Percentiles rank a stretch among this genome's conserved stretches.
Evolutionary conservation across 2,888 invertebrate species (phyloP).

Genomic region (Trissolcus japonicus): DNA sequence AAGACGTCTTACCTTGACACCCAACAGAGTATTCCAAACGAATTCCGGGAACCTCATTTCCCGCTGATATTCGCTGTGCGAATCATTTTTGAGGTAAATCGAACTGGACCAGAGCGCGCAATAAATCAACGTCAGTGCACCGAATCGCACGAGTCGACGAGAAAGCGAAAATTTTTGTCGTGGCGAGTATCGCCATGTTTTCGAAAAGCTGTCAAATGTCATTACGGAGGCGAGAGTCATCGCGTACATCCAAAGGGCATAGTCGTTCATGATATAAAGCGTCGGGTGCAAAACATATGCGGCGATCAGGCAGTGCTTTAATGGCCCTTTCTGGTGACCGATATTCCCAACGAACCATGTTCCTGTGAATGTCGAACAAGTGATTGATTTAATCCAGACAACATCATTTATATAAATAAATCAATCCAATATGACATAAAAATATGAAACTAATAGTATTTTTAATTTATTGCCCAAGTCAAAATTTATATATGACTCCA

Average conservation of each 20-base stretch:
- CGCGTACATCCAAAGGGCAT: slow-evolving; percentile 1
- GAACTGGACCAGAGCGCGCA: slow-evolving; percentile 6
- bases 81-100: slow-evolving; percentile 1
- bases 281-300: slow-evolving; percentile 1
- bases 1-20: not conserved
- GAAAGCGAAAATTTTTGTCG: not conserved
- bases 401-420: too few relatives aligned
- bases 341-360: slow-evolving; percentile 11
- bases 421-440: too few relatives aligned
- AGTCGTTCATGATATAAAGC: not conserved
- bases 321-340: not conserved
- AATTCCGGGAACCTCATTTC: slow-evolving; percentile 3
- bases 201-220: not conserved
- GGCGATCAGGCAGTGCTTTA: slow-evolving; percentile 3
- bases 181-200: not conserved
- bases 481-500: too few relatives aligned
- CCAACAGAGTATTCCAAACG: not conserved
- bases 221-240: slow-evolving; percentile 1
- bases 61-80: not conserved
- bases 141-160: not conserved
- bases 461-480: too few relatives aligned
- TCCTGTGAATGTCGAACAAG: not conserved
- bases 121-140: not conserved
- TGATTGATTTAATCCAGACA: not conserved
- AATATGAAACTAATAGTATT: too few relatives aligned